Evolutionary conservation across 1,140 invertebrate species (phyloP), one percentile per base, ranked within the genome.

Genomic region (Eulimnadia texana): DNA sequence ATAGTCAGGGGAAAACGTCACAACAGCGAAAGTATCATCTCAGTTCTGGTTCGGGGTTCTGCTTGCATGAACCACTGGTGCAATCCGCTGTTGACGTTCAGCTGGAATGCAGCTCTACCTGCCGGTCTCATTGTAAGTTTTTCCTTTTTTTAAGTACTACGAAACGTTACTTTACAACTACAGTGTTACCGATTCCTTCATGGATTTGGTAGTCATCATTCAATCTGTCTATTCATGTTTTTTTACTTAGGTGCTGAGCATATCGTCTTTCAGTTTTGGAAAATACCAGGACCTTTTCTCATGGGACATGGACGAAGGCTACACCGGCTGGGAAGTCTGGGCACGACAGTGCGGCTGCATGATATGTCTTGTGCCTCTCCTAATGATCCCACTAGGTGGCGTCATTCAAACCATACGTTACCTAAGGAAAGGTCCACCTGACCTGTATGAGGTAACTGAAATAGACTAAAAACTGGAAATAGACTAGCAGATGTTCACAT

Each of bases 41-140:
- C 80, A 3, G 82, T 85, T 64, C 71, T 89, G 49, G 80, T 67
- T 19, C 61, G 61, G 2, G 66, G 65, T 24, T 29, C 55, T 11
- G 65, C 62, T 63, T 68, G 64, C 66, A 47, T 64, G 60, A 60
- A 52, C 20, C 65, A 58, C 52, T 55, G 60, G 58, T 52, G 80
- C 6, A 83, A 84, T 9, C 79, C 82, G 2, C 72, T 90, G 24
- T 72, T 92, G 2, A 85, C 86, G n/a, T 88, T 93, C 68, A 83
- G 82, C 1, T 93, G 90, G 90, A 93, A 88, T 70, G 85, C 93
- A 3, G 75, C 90, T 55, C 69, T 91, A 61, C 88, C 89, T 2
- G 83, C 89, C 88, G 73, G 87, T 90, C 53, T 61, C 2, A 33
- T 61, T 28, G 60, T 61, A 61, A 24, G 28, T 23, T 54, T 54